phyloP scores from a whole-genome alignment of 2,113 vertebrate genomes.

The Paraplagusia blochii region DNA sequence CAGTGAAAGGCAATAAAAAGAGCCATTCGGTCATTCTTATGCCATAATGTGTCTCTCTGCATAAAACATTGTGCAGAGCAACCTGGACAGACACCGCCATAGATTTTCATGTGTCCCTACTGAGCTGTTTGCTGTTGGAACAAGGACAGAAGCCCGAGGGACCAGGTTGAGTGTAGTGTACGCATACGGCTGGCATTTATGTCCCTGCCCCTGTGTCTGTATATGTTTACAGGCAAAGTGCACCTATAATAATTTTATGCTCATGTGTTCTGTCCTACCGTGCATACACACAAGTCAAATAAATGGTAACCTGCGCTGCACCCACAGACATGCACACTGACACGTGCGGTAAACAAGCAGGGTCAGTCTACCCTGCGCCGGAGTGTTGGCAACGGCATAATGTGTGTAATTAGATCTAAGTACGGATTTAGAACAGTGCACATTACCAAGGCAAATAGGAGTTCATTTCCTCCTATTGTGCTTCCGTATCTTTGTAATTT shows the following conservation, averaged over 20 bases:
- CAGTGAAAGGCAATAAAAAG: too few relatives aligned
- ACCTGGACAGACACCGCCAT: too few relatives aligned
- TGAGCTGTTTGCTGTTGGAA: too few relatives aligned
- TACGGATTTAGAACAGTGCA: conserved; percentile 13
- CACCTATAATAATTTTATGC: background rate
- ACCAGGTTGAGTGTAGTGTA: too few relatives aligned
- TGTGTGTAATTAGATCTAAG: conserved; percentile 21
- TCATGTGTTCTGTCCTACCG: background rate
- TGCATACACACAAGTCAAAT: conserved; percentile 5
- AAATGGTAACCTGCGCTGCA: background rate
- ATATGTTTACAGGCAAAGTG: background rate
- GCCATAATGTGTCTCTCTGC: background rate
- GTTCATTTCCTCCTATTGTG: conserved; percentile 4
- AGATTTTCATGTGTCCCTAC: too few relatives aligned
- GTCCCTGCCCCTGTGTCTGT: background rate
- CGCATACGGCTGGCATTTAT: background rate
- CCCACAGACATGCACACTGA: background rate
- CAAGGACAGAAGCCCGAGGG: too few relatives aligned
- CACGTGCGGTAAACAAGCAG: conserved; percentile 28
- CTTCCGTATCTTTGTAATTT: conserved; percentile 11
- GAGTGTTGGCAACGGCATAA: conserved; percentile 25
- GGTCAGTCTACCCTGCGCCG: conserved; percentile 14
- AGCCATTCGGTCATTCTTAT: too few relatives aligned
- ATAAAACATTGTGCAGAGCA: too few relatives aligned
- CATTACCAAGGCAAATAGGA: conserved; percentile 17